Base-by-base conservation (phyloP, 2,888 invertebrate species). In the Xanthorhoe spadicearia region DNA sequence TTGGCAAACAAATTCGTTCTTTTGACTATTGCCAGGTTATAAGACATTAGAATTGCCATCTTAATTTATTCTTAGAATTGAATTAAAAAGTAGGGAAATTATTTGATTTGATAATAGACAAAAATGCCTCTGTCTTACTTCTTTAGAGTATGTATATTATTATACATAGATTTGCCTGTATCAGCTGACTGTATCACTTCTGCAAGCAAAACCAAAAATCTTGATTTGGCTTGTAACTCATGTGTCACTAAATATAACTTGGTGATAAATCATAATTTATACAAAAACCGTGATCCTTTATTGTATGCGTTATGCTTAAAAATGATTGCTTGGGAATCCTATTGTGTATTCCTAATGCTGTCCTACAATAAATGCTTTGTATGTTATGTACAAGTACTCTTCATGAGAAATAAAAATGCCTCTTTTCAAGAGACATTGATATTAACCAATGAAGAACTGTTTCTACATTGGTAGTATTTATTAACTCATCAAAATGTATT, bases 211-310 rank as follows among this genome's bases (percentile, higher is more conserved):
- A 63, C 51, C 60, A 67, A 60, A 50, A 62, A 51, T 46, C 62
- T 63, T 67, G 60, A 51, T 63, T 67, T 63, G 48, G 59, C 59
- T 67, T 48, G 3, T 59, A 51, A 35, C 52, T 54, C 23, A 50
- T 52, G 9, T 62, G 59, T 67, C 66, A 59, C 62, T 59, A 52
- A 55, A 51, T 46, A n/a, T 57, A 56, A 60, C 32, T 55, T 56
- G 32, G 60, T 60, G 59, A 60, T 49, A 52, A 60, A 46, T 3
- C n/a, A 51, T 28, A 28, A 57, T 58, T 52, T 64, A 59, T 49
- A n/a, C 13, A 55, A 55, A 60, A 19, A 59, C 7, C 9, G 43
- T 60, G 15, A 60, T 64, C 23, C 48, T 63, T 28, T 7, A 23
- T 15, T n/a, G 50, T 59, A 59, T 52, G 51, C 23, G 38, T 23